Evolutionary conservation across 2,113 vertebrate genomes (phyloP).

Genomic region (Mus musculus): GRCm39 chr6:94158001-94158500

Average conservation of each 20-base stretch:
- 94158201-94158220: background rate
- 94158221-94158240: background rate
- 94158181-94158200: background rate
- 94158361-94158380: background rate
- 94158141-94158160: background rate
- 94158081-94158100: background rate
- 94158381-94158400: background rate
- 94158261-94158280: background rate
- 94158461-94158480: background rate
- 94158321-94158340: background rate
- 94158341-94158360: background rate
- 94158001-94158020: background rate
- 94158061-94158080: background rate
- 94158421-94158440: background rate
- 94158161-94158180: too few species aligned
- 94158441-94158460: background rate
- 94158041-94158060: slow-evolving; percentile 3
- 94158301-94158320: background rate
- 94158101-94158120: background rate
- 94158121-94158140: background rate
- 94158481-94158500: background rate
- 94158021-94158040: background rate
- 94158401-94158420: background rate
- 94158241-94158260: background rate
- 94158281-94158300: background rate